A percentile compares a stretch with the other conserved stretches of the same genome.
Conservation (phyloP, 2,797 vertebrate genomes). For the Sebastes umbrosus region DNA sequence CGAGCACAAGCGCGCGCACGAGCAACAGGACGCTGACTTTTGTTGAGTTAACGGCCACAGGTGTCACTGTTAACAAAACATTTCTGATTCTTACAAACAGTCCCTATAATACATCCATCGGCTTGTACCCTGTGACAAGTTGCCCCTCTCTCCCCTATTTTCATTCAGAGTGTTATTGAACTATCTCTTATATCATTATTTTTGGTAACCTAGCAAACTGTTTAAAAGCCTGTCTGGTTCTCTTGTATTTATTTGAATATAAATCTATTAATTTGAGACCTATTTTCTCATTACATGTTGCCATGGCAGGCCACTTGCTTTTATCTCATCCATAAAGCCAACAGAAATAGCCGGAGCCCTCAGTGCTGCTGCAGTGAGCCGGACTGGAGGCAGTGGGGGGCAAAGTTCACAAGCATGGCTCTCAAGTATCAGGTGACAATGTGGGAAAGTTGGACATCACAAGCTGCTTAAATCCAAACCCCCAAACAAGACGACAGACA, state of each 20-base stretch:
- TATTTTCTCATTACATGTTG: neutral
- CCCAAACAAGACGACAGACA: neutral
- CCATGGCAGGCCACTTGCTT: neutral
- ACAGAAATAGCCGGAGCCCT: neutral
- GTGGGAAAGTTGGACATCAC: constrained; percentile 48
- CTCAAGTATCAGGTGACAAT: constrained; percentile 73
- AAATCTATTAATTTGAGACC: neutral
- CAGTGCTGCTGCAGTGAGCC: neutral
- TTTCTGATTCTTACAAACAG: no score
- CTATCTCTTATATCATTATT: neutral
- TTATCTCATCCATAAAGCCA: neutral
- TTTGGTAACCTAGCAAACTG: neutral
- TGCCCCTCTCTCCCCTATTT: no score
- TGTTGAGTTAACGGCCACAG: no score
- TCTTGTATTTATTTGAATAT: neutral
- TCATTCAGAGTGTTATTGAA: no score
- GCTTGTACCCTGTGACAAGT: no score
- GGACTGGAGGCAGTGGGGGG: constrained; percentile 44
- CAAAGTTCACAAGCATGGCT: constrained; percentile 71
- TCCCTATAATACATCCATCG: no score
- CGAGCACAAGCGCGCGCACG: no score
- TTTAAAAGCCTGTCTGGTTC: neutral
- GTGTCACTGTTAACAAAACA: no score
- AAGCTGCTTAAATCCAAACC: constrained; percentile 18
- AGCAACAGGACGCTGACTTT: no score